A percentile compares a stretch with the other conserved stretches of the same genome.
Conservation (phyloP, 35 echinoderm and acorn worm species). For the Heliocidaris tuberculata region DNA sequence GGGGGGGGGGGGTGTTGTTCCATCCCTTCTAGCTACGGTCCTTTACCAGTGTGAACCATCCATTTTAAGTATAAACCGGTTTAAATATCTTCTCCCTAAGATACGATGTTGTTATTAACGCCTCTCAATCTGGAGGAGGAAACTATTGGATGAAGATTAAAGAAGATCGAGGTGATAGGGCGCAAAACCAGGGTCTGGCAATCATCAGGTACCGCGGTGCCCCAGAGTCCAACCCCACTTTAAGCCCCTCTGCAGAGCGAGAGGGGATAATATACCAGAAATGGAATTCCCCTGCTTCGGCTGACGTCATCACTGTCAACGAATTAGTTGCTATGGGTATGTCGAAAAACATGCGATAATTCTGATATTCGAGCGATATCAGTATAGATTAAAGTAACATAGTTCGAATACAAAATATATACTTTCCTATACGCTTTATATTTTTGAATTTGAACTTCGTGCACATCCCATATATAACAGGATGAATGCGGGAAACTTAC, state of each 20-base stretch:
- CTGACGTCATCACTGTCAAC: neutral
- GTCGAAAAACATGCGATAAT: neutral
- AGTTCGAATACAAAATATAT: no score
- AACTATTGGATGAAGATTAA: slow-evolving; percentile 80
- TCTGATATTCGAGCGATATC: no score
- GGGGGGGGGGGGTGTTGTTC: no score
- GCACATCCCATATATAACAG: no score
- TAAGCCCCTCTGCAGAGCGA: neutral
- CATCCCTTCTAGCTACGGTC: no score
- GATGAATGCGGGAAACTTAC: no score
- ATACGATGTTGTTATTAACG: slow-evolving; percentile 66
- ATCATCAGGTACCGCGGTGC: neutral
- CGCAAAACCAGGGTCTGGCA: neutral
- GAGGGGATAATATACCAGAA: neutral
- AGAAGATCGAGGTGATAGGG: slow-evolving; percentile 42
- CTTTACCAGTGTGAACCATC: no score
- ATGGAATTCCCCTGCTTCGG: neutral
- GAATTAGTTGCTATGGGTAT: neutral
- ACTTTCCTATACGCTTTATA: no score
- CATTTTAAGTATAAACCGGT: no score
- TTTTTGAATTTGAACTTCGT: no score
- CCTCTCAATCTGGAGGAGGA: slow-evolving; percentile 39
- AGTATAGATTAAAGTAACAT: no score
- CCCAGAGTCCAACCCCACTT: neutral
- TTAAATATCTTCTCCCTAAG: neutral